Base-by-base conservation (phyloP, 2,797 vertebrate genomes). In the Semotilus atromaculatus region DNA sequence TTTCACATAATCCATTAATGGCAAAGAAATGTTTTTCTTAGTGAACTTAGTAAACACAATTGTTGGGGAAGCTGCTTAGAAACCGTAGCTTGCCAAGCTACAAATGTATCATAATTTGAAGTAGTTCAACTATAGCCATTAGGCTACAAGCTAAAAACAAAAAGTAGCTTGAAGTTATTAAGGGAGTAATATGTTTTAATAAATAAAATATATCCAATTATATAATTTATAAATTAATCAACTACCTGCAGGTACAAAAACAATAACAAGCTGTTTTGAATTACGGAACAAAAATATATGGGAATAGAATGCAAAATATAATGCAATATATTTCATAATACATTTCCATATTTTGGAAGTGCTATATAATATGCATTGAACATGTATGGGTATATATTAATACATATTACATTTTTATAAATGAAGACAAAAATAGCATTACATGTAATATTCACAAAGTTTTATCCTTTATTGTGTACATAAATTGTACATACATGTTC, bases 1-100 rank as follows among this genome's bases (percentile, higher is more conserved):
- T 91, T 85, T 29, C 78, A 89, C 88, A 86, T 83, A 90, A 88
- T 84, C 88, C 89, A 89, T 89, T 90, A 89, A 84, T 90, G 88
- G 1, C 67, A 86, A 82, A 88, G 83, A 86, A 84, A 88, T 87
- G 79, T 45, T 77, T 70, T 73, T 48, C 36, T 26, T 62, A 36
- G 13, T 64, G 31, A 74, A 36, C 9, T 21, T 62, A 5, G 36
- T 43, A 62, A 62, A n/a, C 51, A 4, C 0, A 58, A 76, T 36
- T 76, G 7, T 18, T 58, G 34, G 51, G 31, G 21, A 58, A n/a
- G 31, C 48, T 36, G 11, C 21, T 55, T 75, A 55, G 11, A 75
- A 55, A 75, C 3, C 23, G 48, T 75, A 8, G 19, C 31, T 34
- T 75, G 72, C 48, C 31, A 55, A 36, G 3, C 13, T 21, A 36